Base-by-base conservation (phyloP, 37 sponge, comb jelly and placozoan genomes). In the Ephydatia muelleri region DNA sequence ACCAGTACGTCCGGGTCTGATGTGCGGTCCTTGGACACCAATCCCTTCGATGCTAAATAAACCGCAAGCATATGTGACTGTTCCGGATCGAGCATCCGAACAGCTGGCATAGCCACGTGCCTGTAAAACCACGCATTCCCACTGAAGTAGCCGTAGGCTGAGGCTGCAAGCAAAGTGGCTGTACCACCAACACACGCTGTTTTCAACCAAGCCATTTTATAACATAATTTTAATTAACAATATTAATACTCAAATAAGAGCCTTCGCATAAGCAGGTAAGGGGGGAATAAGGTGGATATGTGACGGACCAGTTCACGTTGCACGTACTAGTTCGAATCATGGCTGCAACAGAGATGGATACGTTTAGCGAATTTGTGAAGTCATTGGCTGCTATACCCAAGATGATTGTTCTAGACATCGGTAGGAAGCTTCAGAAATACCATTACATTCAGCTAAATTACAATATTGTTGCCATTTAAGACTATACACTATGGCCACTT, bases 61-160 rank as follows among this genome's bases (percentile, higher is more conserved):
- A 95, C 88, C 6, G 91, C 91, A 26, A 68, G 26, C 65, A 68
- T 36, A 81, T 95, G 96, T 28, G 96, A 88, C 43, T 57, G 92
- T 65, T 95, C 96, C 13, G 94, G 85, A 64, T 92, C 96, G 36
- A 94, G 32, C 19, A 28, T 26, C 16, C 64, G 49, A n/a, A 81
- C 35, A 25, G 37, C 27, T 1, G 92, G 92, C 95, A 94, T 91
- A 2, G 82, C 78, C 14, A 91, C 74, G 6, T 72, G 29, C 39
- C 64, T 25, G 75, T 81, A 91, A 38, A 76, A 72, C 90, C 92
- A 89, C 47, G 71, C 68, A 57, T 69, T 83, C 8, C 81, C 87
- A 25, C 76, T 47, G 43, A 85, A 49, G 70, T 83, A 83, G 65
- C 49, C 43, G 38, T 83, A 88, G 65, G 82, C 65, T 11, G 68